Base-by-base conservation (phyloP, 2,888 invertebrate genomes). In the Chouioia cunea region DNA sequence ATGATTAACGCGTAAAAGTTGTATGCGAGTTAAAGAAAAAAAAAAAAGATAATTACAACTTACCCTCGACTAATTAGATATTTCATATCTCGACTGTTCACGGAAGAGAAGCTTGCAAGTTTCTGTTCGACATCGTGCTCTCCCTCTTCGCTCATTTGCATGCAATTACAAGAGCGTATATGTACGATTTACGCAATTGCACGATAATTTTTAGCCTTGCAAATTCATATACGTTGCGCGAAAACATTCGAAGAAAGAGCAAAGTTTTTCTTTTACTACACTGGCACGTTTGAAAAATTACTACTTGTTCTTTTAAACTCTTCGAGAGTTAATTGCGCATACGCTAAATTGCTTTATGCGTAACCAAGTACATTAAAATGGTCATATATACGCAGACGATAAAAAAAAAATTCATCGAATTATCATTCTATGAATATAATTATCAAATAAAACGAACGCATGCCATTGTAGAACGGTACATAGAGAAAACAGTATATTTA, bases 91-190 rank as follows among this genome's bases (percentile, higher is more conserved):
- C 15, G 20, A 46, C 36, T 27, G 18, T 18, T 18, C 59, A 14
- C 10, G 22, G 46, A 59, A 59, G 20, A 18, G 27, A 44, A 57
- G 22, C 58, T 44, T 66, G 59, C 46, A 66, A 53, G 59, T 66
- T 53, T 66, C 53, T n/a, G 53, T 59, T 27, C 66, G 53, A 59
- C 53, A 46, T 6, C 46, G 36, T 53, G 50, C 53, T 66, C 36
- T 36, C 12, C 12, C 36, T 27, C 27, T 2, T 6, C 27, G 2
- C 27, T 36, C 59, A 59, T 66, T 59, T 59, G 22, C 59, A 54
- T 36, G 36, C 36, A 36, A 36, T 36, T 36, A 36, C 36, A 1
- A 36, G 36, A 6, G 27, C 27, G 27, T 6, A n/a, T 65, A 16
- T 14, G 50, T 18, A 20, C 60, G 22, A 62, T 62, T 43, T 22